Base-by-base conservation (phyloP, 2,888 invertebrate species). In the Callinectes sapidus region DNA sequence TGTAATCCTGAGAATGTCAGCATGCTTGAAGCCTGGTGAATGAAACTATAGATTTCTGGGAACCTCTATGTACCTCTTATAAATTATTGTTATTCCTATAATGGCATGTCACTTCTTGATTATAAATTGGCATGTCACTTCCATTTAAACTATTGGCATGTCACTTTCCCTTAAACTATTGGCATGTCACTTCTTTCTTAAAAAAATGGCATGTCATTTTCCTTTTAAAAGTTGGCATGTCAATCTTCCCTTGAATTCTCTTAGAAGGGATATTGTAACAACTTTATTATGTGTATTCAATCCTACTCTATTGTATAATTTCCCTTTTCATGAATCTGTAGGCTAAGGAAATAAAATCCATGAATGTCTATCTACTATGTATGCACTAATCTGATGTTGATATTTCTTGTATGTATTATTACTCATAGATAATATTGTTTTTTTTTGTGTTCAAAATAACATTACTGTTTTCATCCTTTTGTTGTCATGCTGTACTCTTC, bases 361-460 rank as follows among this genome's bases (percentile, higher is more conserved):
- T 13, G 81, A 35, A 81, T 81, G 81, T 81, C 35, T 35, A 16
- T 35, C 32, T 35, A 35, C 35, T 81, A 81, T 81, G 81, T 81
- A 35, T 35, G 28, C 35, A 81, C 81, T 81, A 81, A 81, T 81
- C 32, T 81, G 81, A 81, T 81, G 35, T 81, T 81, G n/a, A 81
- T 81, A 28, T 71, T n/a, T 28, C 71, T 8, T 28, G n/a, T 71
- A 81, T 81, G 81, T 81, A 28, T 81, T 35, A 35, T 81, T 81
- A 35, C 81, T 81, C 35, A 81, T 71, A 28, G 28, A 71, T 81
- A 81, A 81, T 81, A 32, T 81, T 81, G 81, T 35, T 32, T 18
- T 1, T 81, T 32, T 16, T 35, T 6, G 35, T 16, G 23, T 71
- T 71, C 10, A 13, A 6, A 71, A 71, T 71, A 71, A 61, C 61